Evolutionary conservation across 1,140 invertebrate genomes (phyloP).

Genomic region (Chironomus striatipennis): DNA sequence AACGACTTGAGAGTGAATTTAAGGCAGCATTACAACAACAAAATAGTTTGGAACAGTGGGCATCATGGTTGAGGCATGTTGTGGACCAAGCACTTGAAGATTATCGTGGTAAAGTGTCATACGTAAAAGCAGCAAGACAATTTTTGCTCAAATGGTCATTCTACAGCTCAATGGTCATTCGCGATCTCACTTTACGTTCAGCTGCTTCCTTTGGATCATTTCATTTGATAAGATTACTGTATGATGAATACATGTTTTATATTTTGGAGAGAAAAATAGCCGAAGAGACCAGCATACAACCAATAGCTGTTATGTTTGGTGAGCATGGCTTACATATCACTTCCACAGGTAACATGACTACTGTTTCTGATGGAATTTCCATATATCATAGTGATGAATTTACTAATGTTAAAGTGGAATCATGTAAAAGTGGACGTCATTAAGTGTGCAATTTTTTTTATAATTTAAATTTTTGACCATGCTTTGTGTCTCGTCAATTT

Average conservation of each 20-base stretch:
- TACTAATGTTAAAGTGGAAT: slow-evolving; percentile 11
- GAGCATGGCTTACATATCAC: slow-evolving; percentile 8
- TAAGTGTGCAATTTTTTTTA: slow-evolving; percentile 17
- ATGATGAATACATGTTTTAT: slow-evolving; percentile 99
- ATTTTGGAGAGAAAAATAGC: slow-evolving; percentile 96
- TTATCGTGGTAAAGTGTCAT: slow-evolving; percentile 74
- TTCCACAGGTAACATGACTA: neutral
- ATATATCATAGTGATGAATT: slow-evolving; percentile 16
- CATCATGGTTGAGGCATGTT: slow-evolving; percentile 89
- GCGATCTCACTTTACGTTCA: slow-evolving; percentile 88
- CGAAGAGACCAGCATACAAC: slow-evolving; percentile 76
- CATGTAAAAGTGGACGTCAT: neutral
- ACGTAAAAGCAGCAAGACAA: slow-evolving; percentile 83
- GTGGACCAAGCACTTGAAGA: slow-evolving; percentile 80
- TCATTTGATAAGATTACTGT: slow-evolving; percentile 92
- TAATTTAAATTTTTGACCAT: neutral
- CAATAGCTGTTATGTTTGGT: slow-evolving; percentile 80
- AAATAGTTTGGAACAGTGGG: slow-evolving; percentile 94
- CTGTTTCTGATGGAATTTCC: neutral
- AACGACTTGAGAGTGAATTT: slow-evolving; percentile 84
- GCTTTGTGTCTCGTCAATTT: too few species aligned
- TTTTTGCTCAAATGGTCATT: slow-evolving; percentile 99
- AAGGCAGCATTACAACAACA: slow-evolving; percentile 88
- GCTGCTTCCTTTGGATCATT: slow-evolving; percentile 98
- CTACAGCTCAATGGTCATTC: slow-evolving; percentile 95